These are phyloP conservation scores for Cecidostiba fungosa DNA, from an alignment of 2,888 invertebrate species.

Conservation along the genomic window DNA sequence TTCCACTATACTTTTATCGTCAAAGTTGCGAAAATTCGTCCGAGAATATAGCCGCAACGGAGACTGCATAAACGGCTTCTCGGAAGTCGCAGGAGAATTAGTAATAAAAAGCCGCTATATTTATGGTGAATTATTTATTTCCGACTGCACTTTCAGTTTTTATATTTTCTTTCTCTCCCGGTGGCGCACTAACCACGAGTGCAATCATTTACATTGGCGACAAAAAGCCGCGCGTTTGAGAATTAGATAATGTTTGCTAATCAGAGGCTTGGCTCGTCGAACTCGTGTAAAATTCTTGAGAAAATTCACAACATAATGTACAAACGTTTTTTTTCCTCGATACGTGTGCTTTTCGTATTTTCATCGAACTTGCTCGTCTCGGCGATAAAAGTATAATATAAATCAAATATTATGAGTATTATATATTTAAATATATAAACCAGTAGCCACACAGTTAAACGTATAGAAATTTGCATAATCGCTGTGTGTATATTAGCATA, in stretches of 20 bases:
- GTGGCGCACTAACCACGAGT: background rate
- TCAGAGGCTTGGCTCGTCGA: background rate
- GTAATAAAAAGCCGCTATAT: constrained; percentile 7
- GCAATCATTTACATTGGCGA: constrained; percentile 36
- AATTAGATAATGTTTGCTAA: constrained; percentile 35
- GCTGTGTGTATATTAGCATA: too few relatives aligned
- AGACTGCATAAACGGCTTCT: constrained; percentile 24
- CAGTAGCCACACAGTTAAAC: too few relatives aligned
- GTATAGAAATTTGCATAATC: too few relatives aligned
- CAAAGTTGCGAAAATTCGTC: constrained; percentile 37
- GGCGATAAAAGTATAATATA: too few relatives aligned
- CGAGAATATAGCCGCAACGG: background rate
- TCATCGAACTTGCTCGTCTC: too few relatives aligned
- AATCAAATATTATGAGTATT: too few relatives aligned
- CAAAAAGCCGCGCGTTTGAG: background rate
- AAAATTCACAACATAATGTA: background rate
- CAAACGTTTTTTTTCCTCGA: background rate
- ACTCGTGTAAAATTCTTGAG: background rate
- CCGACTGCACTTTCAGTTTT: constrained; percentile 18
- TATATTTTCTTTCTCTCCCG: background rate
- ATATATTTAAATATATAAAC: too few relatives aligned
- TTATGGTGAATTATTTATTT: background rate
- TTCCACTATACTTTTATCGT: background rate
- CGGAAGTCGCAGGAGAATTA: constrained; percentile 29
- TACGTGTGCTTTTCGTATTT: too few relatives aligned